Evolutionary conservation across 2,113 vertebrate species (phyloP).

Genomic region (Cyrtonyx montezumae): DNA sequence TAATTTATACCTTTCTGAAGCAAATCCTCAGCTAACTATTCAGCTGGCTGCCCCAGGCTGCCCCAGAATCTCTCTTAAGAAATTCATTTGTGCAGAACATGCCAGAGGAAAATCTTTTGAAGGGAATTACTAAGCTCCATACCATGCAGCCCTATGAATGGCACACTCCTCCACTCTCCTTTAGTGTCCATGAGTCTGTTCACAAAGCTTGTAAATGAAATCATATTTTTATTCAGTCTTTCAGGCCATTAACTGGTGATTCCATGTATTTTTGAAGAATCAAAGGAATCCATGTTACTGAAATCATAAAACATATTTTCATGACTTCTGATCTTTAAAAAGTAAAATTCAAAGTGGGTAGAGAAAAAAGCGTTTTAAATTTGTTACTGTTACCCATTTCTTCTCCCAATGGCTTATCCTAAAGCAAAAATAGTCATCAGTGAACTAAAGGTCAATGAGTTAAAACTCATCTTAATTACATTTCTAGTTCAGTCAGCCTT

Average conservation of each 20-base stretch:
- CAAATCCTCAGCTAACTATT: background rate
- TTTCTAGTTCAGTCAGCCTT: slow-evolving; percentile 47
- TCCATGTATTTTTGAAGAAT: slow-evolving; percentile 4
- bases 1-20: background rate
- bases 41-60: background rate
- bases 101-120: slow-evolving; percentile 11
- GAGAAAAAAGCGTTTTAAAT: slow-evolving; percentile 32
- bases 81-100: slow-evolving; percentile 15
- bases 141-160: background rate
- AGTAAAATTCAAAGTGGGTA: background rate
- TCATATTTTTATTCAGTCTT: background rate
- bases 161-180: background rate
- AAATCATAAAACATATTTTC: slow-evolving; percentile 34
- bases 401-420: slow-evolving; percentile 8
- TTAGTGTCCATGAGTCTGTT: background rate
- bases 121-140: slow-evolving; percentile 12
- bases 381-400: slow-evolving; percentile 31
- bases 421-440: slow-evolving; percentile 59
- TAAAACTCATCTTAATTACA: slow-evolving; percentile 56
- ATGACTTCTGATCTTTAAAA: slow-evolving; percentile 17
- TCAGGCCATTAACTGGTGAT: background rate
- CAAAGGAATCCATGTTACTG: background rate
- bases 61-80: background rate
- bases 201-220: slow-evolving; percentile 7
- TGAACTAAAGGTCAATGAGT: slow-evolving; percentile 42